Percentiles rank a stretch among this genome's conserved stretches.
Conservation (phyloP, 2,113 vertebrate genomes). For the Corvus moneduloides region DNA sequence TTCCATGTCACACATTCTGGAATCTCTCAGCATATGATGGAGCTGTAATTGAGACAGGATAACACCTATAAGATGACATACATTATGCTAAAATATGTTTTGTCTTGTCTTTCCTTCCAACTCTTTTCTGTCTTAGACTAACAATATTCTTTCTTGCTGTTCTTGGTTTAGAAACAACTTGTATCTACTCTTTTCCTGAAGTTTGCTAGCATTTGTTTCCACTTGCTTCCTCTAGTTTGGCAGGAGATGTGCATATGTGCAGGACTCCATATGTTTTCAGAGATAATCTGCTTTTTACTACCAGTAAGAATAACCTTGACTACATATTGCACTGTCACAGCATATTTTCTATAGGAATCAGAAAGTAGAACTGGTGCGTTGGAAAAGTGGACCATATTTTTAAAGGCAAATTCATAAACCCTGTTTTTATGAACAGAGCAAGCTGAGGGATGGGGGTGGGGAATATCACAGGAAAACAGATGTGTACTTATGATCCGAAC, state of each 20-base stretch:
- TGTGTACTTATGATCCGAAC: background rate
- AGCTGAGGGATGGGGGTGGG: background rate
- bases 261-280: constrained; percentile 37
- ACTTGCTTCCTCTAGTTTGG: background rate
- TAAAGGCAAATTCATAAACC: constrained; percentile 33
- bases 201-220: background rate
- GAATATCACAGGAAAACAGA: constrained; percentile 27
- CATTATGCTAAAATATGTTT: background rate
- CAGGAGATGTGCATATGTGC: background rate
- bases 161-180: background rate
- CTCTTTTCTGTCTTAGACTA: background rate
- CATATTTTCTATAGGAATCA: constrained; percentile 33
- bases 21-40: background rate
- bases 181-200: background rate
- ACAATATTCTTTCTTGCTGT: background rate
- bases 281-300: constrained; percentile 62
- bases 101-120: background rate
- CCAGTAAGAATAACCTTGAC: constrained; percentile 60
- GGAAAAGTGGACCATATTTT: constrained; percentile 39
- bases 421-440: constrained; percentile 12
- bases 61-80: background rate
- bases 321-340: constrained; percentile 59
- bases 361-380: constrained; percentile 16
- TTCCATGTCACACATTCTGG: background rate
- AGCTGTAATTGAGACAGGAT: background rate